Evolutionary conservation across 2,113 vertebrate genomes (phyloP).

Genomic region (Alethe castanea): DNA sequence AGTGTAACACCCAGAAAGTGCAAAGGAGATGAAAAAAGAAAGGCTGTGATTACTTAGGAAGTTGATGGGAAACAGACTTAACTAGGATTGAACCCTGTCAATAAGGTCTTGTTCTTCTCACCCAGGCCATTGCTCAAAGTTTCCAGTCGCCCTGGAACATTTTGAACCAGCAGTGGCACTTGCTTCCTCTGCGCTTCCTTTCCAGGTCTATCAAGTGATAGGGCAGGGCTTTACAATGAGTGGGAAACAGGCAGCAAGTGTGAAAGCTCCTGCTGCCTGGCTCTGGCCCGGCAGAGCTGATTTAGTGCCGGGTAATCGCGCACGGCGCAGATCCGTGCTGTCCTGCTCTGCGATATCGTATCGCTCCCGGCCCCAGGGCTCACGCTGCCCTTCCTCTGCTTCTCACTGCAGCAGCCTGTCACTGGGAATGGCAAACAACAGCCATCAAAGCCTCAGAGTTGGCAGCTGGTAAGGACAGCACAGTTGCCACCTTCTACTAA

Average conservation of each 20-base stretch:
- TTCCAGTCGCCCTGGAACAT: conserved; percentile 91
- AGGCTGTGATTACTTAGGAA: conserved; percentile 55
- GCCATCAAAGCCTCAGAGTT: not conserved
- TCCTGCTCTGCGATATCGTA: conserved; percentile 22
- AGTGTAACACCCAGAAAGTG: not conserved
- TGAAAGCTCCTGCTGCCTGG: conserved; percentile 60
- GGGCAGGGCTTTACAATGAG: conserved; percentile 71
- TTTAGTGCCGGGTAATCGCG: conserved; percentile 17
- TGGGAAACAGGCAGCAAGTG: conserved; percentile 69
- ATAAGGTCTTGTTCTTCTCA: conserved; percentile 88
- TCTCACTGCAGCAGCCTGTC: not conserved
- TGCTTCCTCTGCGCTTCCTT: conserved; percentile 78
- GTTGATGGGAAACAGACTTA: conserved; percentile 74
- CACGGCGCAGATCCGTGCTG: not conserved
- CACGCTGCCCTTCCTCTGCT: not conserved
- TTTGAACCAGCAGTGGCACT: conserved; percentile 83
- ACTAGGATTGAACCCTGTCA: conserved; percentile 77
- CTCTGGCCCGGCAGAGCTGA: conserved; percentile 46
- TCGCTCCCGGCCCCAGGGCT: not conserved
- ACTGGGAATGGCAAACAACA: not conserved
- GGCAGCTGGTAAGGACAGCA: not conserved
- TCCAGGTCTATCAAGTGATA: conserved; percentile 79
- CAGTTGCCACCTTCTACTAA: not conserved
- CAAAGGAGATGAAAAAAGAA: conserved; percentile 10
- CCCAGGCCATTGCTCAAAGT: conserved; percentile 82